Evolutionary conservation across 2,888 invertebrate species (phyloP).

Genomic region (Steromphala cineraria): DNA sequence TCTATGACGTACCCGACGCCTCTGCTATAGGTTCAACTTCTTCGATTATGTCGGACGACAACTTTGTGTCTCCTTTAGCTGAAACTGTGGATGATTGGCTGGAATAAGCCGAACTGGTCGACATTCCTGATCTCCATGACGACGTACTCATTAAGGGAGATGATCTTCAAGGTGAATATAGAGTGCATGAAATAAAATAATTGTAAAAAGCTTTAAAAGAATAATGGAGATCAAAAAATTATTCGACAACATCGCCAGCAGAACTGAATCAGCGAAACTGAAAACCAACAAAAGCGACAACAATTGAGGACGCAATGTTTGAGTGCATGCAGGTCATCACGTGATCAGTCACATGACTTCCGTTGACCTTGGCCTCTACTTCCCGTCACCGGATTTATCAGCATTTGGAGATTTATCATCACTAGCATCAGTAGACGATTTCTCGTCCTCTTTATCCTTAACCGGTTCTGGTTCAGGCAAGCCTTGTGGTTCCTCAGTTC

Average conservation of each 20-base stretch:
- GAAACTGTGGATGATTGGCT: background rate
- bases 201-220: background rate
- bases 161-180: background rate
- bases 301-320: slow-evolving; percentile 9
- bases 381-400: background rate
- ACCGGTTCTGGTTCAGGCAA: slow-evolving; percentile 2
- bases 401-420: background rate
- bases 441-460: background rate
- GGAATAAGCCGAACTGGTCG: background rate
- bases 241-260: background rate
- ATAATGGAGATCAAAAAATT: background rate
- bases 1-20: background rate
- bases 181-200: slow-evolving; percentile 16
- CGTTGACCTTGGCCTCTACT: background rate
- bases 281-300: background rate
- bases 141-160: background rate
- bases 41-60: background rate
- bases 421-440: background rate
- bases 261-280: slow-evolving; percentile 1
- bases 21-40: background rate
- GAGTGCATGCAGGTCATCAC: slow-evolving; percentile 14
- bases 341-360: background rate
- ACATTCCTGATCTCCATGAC: background rate
- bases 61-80: background rate
- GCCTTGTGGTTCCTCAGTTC: background rate